Percentiles rank a stretch among this genome's conserved stretches.
Evolutionary conservation across 30 jellyfish, hydroid and myxozoan species (phyloP).

Genomic region (Pseudorhiza aurosa): DNA sequence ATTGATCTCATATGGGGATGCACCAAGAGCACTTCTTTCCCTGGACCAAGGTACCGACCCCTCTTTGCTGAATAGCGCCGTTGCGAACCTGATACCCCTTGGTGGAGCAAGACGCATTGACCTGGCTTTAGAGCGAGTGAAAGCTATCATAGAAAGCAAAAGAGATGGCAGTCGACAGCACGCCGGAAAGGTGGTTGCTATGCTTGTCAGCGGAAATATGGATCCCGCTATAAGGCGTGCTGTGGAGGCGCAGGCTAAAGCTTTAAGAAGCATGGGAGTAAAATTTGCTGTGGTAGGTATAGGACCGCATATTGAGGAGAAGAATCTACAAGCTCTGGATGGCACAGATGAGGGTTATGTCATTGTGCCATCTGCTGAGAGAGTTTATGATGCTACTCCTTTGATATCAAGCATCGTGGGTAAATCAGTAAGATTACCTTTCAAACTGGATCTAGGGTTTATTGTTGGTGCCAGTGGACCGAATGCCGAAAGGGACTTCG

Average conservation of each 20-base stretch:
- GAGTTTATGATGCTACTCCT: conserved; percentile 22
- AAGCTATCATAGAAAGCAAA: not conserved
- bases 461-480: conserved; percentile 52
- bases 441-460: conserved; percentile 33
- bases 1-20: conserved; percentile 14
- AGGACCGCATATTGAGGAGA: conserved; percentile 8
- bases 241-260: not conserved
- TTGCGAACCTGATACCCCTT: not conserved
- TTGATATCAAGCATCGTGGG: not conserved
- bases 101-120: conserved; percentile 36
- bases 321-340: conserved; percentile 10
- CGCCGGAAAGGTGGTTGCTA: conserved; percentile 61
- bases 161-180: conserved; percentile 9
- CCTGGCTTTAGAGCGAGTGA: conserved; percentile 10
- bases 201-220: conserved; percentile 20
- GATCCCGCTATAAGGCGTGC: not conserved
- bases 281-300: conserved; percentile 42
- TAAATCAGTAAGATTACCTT: not conserved
- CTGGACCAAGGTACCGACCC: not conserved
- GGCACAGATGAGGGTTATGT: conserved; percentile 6
- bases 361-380: not conserved
- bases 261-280: conserved; percentile 1
- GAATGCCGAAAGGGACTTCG: conserved; percentile 4
- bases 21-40: not conserved
- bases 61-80: not conserved